A percentile compares a stretch with the other conserved stretches of the same genome.
Conservation (phyloP, 2,888 invertebrate genomes). For the Xestia c-nigrum region DNA sequence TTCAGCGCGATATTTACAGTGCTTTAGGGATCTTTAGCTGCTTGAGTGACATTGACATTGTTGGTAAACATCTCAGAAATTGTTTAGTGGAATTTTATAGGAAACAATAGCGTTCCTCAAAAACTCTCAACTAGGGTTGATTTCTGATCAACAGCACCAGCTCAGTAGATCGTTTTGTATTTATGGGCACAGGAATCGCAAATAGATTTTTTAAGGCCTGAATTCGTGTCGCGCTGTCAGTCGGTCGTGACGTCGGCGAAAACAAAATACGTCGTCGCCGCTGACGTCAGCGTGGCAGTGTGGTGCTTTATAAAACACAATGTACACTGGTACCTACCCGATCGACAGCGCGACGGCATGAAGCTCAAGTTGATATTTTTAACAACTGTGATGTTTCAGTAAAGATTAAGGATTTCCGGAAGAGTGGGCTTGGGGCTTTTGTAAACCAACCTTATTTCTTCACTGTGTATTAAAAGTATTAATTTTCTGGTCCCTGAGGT, state of each 20-base stretch:
- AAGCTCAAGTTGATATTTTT: background rate
- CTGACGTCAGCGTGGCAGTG: too few relatives aligned
- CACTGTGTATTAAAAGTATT: slow-evolving; percentile 21
- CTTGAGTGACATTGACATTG: background rate
- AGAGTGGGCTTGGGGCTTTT: slow-evolving; percentile 26
- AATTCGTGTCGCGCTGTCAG: too few relatives aligned
- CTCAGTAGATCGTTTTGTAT: background rate
- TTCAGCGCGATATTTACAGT: background rate
- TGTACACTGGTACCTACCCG: too few relatives aligned
- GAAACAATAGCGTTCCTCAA: background rate
- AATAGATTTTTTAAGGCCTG: background rate
- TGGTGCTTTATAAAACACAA: too few relatives aligned
- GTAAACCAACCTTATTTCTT: slow-evolving; percentile 20
- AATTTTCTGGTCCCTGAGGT: slow-evolving; percentile 12
- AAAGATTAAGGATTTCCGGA: slow-evolving; percentile 23
- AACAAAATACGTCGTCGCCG: too few relatives aligned
- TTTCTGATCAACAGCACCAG: background rate
- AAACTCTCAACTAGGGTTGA: background rate
- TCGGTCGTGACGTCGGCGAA: too few relatives aligned
- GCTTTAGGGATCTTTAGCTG: background rate
- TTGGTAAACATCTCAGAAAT: background rate
- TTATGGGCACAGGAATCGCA: background rate
- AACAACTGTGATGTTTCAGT: slow-evolving; percentile 1
- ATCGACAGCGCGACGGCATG: too few relatives aligned
- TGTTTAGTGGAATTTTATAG: background rate